Percentiles rank a stretch among this genome's conserved stretches.
Conservation (phyloP, 2,888 invertebrate genomes). For the Tribolium freemani region DNA sequence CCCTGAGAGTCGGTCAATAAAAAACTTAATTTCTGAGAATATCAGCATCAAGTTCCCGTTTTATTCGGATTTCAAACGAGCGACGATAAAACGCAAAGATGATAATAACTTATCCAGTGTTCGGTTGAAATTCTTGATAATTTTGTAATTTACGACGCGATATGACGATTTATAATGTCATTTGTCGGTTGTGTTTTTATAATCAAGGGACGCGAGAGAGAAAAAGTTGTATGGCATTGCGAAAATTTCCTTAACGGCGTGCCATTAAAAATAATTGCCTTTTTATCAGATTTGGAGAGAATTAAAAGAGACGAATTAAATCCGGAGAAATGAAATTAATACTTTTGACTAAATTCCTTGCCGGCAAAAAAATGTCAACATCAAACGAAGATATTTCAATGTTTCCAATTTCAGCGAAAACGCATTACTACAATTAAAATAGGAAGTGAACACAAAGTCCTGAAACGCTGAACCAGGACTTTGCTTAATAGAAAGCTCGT, state of each 20-base stretch:
- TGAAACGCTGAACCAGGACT: slow-evolving; percentile 13
- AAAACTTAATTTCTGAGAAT: slow-evolving; percentile 14
- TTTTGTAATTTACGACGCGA: slow-evolving; percentile 9
- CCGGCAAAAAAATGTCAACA: not conserved
- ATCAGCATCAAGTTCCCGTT: slow-evolving; percentile 1
- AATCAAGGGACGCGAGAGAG: not conserved
- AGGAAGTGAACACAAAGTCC: slow-evolving; percentile 23
- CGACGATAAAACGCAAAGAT: slow-evolving; percentile 16
- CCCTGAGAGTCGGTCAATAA: not conserved
- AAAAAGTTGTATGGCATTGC: slow-evolving; percentile 14
- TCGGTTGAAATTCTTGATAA: slow-evolving; percentile 25
- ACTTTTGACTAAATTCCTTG: not conserved
- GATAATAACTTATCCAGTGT: slow-evolving; percentile 23
- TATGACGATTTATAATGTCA: slow-evolving; percentile 21
- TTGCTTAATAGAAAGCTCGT: slow-evolving; percentile 19
- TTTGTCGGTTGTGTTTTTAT: slow-evolving; percentile 3
- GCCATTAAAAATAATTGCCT: slow-evolving; percentile 36
- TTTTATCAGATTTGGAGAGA: slow-evolving; percentile 28
- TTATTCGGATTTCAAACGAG: slow-evolving; percentile 13
- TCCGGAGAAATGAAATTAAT: not conserved
- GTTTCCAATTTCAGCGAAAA: slow-evolving; percentile 19
- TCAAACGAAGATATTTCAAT: slow-evolving; percentile 14
- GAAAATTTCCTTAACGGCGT: slow-evolving; percentile 7
- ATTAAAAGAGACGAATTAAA: not conserved
- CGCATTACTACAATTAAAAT: slow-evolving; percentile 21